Evolutionary conservation across 1,140 invertebrate species (phyloP).

Genomic region (Eueides isabella): DNA sequence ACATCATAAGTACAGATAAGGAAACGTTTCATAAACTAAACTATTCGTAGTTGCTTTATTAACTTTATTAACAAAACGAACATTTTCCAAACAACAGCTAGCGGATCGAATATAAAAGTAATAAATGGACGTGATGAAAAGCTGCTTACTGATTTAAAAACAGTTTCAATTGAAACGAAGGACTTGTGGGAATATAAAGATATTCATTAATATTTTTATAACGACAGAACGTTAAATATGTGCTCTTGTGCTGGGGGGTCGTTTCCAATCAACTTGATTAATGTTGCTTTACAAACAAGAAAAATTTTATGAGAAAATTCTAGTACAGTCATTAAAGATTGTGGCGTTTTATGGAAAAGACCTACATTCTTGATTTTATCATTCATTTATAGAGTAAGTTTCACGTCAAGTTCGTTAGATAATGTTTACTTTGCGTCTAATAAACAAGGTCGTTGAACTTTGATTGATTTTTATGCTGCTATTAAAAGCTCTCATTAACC

Average conservation of each 20-base stretch:
- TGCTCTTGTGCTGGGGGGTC: neutral
- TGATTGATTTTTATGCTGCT: neutral
- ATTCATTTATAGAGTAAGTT: neutral
- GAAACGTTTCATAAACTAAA: too few relatives aligned
- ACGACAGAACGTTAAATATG: conserved; percentile 12
- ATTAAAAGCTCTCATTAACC: too few relatives aligned
- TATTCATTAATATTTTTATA: neutral
- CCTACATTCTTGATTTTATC: conserved; percentile 3
- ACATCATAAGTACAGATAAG: too few relatives aligned
- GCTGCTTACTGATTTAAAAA: too few relatives aligned
- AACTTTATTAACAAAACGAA: too few relatives aligned
- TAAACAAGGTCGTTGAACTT: neutral
- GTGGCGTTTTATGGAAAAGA: neutral
- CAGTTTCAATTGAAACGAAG: too few relatives aligned
- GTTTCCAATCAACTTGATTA: conserved; percentile 9
- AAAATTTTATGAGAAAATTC: neutral
- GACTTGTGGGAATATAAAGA: too few relatives aligned
- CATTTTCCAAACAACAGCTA: too few relatives aligned
- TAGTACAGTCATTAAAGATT: conserved; percentile 10
- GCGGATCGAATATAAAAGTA: too few relatives aligned
- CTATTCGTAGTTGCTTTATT: too few relatives aligned
- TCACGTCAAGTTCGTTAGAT: neutral
- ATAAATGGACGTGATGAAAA: too few relatives aligned
- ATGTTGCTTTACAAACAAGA: conserved; percentile 9
- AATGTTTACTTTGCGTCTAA: neutral